phyloP scores from a whole-genome alignment of 2,113 vertebrate genomes.

The Sinocyclocheilus anshuiensis region DNA sequence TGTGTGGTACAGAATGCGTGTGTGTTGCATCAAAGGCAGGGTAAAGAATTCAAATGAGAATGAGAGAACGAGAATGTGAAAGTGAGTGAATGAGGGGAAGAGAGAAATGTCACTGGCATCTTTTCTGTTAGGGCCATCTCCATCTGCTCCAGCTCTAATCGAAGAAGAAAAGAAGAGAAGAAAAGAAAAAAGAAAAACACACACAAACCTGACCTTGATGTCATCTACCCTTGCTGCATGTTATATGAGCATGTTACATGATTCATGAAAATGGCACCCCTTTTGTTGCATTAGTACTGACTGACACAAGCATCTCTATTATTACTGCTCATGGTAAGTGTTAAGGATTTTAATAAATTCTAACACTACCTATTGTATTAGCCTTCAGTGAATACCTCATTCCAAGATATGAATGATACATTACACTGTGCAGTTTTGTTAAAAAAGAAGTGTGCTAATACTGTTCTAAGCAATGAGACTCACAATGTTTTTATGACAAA shows the following conservation, averaged over 20 bases:
- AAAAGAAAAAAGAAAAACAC: not conserved
- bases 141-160: conserved; percentile 16
- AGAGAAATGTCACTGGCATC: not conserved
- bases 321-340: not conserved
- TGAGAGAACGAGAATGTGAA: not conserved
- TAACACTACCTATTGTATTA: not conserved
- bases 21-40: conserved; percentile 20
- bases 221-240: not conserved
- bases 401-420: not conserved
- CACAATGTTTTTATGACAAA: not conserved
- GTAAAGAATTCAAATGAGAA: conserved; percentile 5
- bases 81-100: not conserved
- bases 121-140: conserved; percentile 21
- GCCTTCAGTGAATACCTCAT: not conserved
- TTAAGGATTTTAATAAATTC: not conserved
- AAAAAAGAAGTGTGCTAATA: not conserved
- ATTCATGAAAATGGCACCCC: not conserved
- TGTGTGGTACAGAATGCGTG: not conserved
- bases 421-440: not conserved
- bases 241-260: not conserved
- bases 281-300: not conserved
- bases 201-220: not conserved
- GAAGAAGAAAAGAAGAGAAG: not conserved
- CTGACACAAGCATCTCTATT: conserved; percentile 8
- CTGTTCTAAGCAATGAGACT: not conserved